A percentile compares a stretch with the other conserved stretches of the same genome.
phyloP scores from a whole-genome alignment of 2,797 vertebrate species.

The Champsocephalus gunnari region DNA sequence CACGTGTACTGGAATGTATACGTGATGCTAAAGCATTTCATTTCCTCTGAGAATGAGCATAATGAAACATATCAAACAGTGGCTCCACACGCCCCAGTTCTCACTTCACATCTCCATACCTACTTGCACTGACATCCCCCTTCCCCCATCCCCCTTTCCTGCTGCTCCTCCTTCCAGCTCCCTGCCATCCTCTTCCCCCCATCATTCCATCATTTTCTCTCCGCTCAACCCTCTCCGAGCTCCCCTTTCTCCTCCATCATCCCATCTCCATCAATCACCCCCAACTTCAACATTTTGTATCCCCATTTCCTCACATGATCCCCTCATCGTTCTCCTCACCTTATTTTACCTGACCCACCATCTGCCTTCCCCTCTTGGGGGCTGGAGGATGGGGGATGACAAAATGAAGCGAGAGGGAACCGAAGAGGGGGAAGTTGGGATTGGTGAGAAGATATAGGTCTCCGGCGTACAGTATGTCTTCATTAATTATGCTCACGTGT shows the following conservation, averaged over 20 bases:
- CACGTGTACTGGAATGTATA: not conserved
- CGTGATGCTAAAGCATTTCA: not conserved
- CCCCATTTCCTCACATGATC: slow-evolving; percentile 18
- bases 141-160: slow-evolving; percentile 20
- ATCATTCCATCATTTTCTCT: slow-evolving; percentile 37
- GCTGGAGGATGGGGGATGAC: slow-evolving; percentile 18
- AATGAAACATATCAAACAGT: slow-evolving; percentile 24
- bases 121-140: slow-evolving; percentile 10
- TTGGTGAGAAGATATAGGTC: slow-evolving; percentile 52
- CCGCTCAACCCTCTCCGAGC: not conserved
- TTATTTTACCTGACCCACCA: slow-evolving; percentile 63
- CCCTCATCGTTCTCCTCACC: slow-evolving; percentile 38
- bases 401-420: not conserved
- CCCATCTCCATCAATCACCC: slow-evolving; percentile 5
- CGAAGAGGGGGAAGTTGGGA: not conserved
- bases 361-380: slow-evolving; percentile 61
- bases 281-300: slow-evolving; percentile 5
- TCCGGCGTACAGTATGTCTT: slow-evolving; percentile 32
- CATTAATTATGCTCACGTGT: slow-evolving; percentile 58
- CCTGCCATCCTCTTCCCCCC: slow-evolving; percentile 5
- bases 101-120: slow-evolving; percentile 2
- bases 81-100: slow-evolving; percentile 24
- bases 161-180: slow-evolving; percentile 25
- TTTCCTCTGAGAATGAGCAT: not conserved
- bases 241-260: not conserved